Base-by-base conservation (phyloP, 2,113 vertebrate genomes). In the Eolophus roseicapilla region DNA sequence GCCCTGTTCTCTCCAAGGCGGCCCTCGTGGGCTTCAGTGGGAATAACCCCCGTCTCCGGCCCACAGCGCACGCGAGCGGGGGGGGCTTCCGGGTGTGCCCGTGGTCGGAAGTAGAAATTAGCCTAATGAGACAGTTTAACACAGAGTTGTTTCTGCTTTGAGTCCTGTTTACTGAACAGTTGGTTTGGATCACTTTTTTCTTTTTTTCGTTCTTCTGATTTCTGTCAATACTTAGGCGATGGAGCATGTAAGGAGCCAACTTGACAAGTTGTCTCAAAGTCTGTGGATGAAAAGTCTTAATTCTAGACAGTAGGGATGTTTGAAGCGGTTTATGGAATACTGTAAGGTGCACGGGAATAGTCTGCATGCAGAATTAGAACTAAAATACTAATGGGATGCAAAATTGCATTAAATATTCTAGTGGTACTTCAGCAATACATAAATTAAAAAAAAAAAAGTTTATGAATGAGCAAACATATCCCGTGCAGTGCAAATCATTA, bases 151-250 rank as follows among this genome's bases (percentile, higher is more conserved):
- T n/a, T 31, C 6, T 13, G 52, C 23, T 11, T 7, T 24, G 29
- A 2, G 21, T 21, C 0, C n/a, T 17, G 9, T 23, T 67, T 10
- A 3, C 5, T 27, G 4, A 35, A 1, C 21, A 3, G 28, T 35
- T 49, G 7, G 4, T 14, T 2, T 17, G 18, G 7, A 6, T 6
- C 8, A 1, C 17, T 1, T 39, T 33, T 13, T 18, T 37, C 5
- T 14, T 39, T 12, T 3, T 12, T 2, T 27, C 27, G 55, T 7
- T 17, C 0, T 9, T 17, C n/a, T 3, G 1, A 6, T 41, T 71
- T n/a, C 19, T 35, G 8, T 18, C 47, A 4, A 1, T 29, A 0
- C 7, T 10, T 44, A 3, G 19, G 35, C 5, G 1, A 0, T 17
- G 4, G 28, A 6, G 18, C 4, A 3, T 10, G 7, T 8, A 1